Conservation (phyloP, 1,140 invertebrate species). For the Dendrolimus kikuchii region DNA sequence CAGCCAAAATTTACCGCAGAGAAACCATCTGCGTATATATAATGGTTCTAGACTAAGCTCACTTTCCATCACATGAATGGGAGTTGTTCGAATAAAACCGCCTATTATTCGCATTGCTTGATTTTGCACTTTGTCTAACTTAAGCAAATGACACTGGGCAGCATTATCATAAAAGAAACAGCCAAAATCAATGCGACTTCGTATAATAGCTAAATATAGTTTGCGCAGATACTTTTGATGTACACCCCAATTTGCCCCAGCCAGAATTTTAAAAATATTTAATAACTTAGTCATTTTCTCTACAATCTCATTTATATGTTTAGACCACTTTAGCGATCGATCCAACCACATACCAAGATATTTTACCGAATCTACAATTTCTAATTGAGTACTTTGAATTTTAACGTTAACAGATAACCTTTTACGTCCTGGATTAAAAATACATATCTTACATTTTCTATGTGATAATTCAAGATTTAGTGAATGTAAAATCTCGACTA, state of each 20-base stretch:
- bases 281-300: slow-evolving; percentile 6
- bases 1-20: slow-evolving; percentile 8
- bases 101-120: slow-evolving; percentile 11
- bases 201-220: slow-evolving; percentile 10
- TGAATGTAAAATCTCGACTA: no score
- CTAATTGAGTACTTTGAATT: no score
- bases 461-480: no score
- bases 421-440: no score
- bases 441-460: no score
- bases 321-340: slow-evolving; percentile 4
- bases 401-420: no score
- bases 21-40: slow-evolving; percentile 2
- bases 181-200: slow-evolving; percentile 9
- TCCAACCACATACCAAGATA: slow-evolving; percentile 13
- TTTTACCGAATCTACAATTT: no score
- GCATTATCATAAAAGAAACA: slow-evolving; percentile 9
- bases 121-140: slow-evolving; percentile 14
- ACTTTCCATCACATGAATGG: slow-evolving; percentile 9
- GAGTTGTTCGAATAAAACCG: slow-evolving; percentile 10
- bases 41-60: slow-evolving; percentile 7
- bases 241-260: slow-evolving; percentile 10
- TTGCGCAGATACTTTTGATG: slow-evolving; percentile 11
- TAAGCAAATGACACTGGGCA: slow-evolving; percentile 6
- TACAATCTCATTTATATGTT: slow-evolving; percentile 10
- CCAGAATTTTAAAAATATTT: slow-evolving; percentile 12